Evolutionary conservation across 30 jellyfish, hydroid and myxozoan species (phyloP).

Genomic region (Pseudorhiza aurosa): DNA sequence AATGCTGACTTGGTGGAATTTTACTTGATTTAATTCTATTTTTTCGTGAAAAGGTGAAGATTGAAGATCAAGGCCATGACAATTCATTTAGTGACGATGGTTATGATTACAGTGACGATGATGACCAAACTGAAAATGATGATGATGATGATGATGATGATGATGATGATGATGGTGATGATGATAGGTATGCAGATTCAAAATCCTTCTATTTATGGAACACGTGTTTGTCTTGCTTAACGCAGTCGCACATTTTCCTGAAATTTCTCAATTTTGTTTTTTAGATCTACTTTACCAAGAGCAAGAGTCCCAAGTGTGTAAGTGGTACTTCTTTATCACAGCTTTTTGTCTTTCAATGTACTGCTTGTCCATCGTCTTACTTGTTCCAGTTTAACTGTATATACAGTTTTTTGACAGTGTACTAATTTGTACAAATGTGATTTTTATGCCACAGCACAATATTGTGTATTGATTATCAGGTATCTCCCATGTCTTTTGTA

Average conservation of each 20-base stretch:
- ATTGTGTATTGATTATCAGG: too few relatives aligned
- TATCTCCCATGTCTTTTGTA: neutral
- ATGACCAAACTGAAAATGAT: neutral
- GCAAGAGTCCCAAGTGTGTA: slow-evolving; percentile 29
- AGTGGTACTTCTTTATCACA: neutral
- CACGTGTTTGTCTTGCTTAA: too few relatives aligned
- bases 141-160: slow-evolving; percentile 12
- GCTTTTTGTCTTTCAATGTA: neutral
- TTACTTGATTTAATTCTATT: too few relatives aligned
- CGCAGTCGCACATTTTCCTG: too few relatives aligned
- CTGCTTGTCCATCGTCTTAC: neutral
- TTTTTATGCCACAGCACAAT: too few relatives aligned
- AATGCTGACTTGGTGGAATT: too few relatives aligned
- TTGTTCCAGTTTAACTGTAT: too few relatives aligned
- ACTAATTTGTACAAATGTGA: too few relatives aligned
- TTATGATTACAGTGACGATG: neutral
- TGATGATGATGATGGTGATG: slow-evolving; percentile 27
- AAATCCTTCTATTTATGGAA: too few relatives aligned
- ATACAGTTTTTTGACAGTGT: too few relatives aligned
- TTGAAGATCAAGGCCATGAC: neutral
- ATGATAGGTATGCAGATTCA: neutral
- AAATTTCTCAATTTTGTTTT: neutral
- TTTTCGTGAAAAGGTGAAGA: too few relatives aligned
- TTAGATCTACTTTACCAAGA: neutral
- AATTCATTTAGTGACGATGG: neutral